Evolutionary conservation across 2,888 invertebrate species (phyloP).

Genomic region (Ophioninae sp.): DNA sequence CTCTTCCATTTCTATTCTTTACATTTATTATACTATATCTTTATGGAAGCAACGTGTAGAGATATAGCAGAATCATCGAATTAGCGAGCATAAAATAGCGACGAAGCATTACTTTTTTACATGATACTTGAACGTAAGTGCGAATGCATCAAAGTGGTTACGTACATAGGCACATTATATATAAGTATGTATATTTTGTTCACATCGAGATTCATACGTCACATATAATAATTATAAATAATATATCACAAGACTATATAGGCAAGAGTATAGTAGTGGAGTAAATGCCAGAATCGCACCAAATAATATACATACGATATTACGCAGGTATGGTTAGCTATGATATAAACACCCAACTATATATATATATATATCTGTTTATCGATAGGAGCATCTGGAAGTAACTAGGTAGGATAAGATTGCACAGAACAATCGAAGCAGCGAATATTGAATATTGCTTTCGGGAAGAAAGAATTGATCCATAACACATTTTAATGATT

Average conservation of each 20-base stretch:
- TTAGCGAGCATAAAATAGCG: slow-evolving; percentile 61
- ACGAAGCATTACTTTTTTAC: slow-evolving; percentile 54
- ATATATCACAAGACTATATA: slow-evolving; percentile 63
- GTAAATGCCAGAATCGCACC: slow-evolving; percentile 61
- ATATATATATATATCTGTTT: not conserved
- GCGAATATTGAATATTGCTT: slow-evolving; percentile 19
- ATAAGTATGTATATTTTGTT: slow-evolving; percentile 23
- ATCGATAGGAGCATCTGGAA: slow-evolving; percentile 17
- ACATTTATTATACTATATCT: slow-evolving; percentile 64
- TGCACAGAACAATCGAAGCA: slow-evolving; percentile 19
- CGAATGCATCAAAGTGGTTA: slow-evolving; percentile 56
- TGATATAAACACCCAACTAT: slow-evolving; percentile 21
- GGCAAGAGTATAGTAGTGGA: slow-evolving; percentile 63
- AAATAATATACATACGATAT: slow-evolving; percentile 56
- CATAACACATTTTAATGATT: not conserved
- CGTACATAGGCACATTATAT: slow-evolving; percentile 51
- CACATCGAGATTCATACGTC: slow-evolving; percentile 29
- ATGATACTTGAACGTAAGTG: slow-evolving; percentile 53
- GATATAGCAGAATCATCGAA: slow-evolving; percentile 59
- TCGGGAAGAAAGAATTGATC: slow-evolving; percentile 16
- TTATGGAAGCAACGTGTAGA: slow-evolving; percentile 63
- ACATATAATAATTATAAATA: slow-evolving; percentile 51
- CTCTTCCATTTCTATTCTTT: slow-evolving; percentile 61
- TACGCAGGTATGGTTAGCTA: slow-evolving; percentile 45
- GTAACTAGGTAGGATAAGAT: slow-evolving; percentile 36